These are phyloP conservation scores for Eristalinus sepulchralis DNA, from an alignment of 2,888 invertebrate species.

Conservation along the genomic window DNA sequence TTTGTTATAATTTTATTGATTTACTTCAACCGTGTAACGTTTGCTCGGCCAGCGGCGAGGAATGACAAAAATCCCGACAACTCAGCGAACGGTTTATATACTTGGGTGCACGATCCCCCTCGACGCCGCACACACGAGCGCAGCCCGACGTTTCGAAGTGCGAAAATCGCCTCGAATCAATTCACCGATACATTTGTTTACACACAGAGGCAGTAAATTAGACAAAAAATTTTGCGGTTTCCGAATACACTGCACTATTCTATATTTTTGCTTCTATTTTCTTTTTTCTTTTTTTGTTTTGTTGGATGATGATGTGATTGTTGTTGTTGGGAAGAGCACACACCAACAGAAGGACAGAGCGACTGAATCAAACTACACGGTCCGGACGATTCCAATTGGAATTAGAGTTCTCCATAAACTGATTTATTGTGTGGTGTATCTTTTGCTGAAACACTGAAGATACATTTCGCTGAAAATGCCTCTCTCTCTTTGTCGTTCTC, in stretches of 20 bases:
- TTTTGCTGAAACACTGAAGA: slow-evolving; percentile 64
- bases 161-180: not conserved
- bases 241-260: not conserved
- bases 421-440: slow-evolving; percentile 68
- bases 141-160: not conserved
- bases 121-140: not conserved
- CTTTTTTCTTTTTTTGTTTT: not conserved
- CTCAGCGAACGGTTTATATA: slow-evolving; percentile 56
- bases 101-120: not conserved
- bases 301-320: not conserved
- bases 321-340: slow-evolving; percentile 31
- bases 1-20: slow-evolving; percentile 70
- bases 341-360: slow-evolving; percentile 49
- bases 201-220: slow-evolving; percentile 26
- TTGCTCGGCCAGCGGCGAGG: slow-evolving; percentile 62
- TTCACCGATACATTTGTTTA: slow-evolving; percentile 33
- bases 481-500: not conserved
- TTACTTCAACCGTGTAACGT: slow-evolving; percentile 61
- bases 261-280: not conserved
- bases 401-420: slow-evolving; percentile 71
- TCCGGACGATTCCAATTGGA: slow-evolving; percentile 68
- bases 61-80: slow-evolving; percentile 62
- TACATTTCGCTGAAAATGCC: slow-evolving; percentile 23
- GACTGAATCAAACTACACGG: slow-evolving; percentile 57
- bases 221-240: slow-evolving; percentile 4